Evolutionary conservation across 2,797 vertebrate genomes (phyloP).

Genomic region (Pangasius djambal): DNA sequence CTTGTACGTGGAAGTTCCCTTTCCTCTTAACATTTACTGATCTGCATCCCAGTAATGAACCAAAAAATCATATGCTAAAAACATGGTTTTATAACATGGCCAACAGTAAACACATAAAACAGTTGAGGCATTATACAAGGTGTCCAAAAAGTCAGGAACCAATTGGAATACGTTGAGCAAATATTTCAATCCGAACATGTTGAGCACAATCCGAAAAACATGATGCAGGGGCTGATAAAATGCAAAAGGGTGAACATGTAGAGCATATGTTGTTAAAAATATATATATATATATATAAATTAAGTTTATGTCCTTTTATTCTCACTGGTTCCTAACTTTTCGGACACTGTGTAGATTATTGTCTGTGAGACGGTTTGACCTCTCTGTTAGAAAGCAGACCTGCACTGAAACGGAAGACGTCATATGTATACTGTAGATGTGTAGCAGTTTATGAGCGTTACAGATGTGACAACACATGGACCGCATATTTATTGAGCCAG

Average conservation of each 20-base stretch:
- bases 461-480: too few relatives aligned
- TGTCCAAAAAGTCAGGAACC: not conserved
- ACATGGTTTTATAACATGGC: not conserved
- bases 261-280: not conserved
- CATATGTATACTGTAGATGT: too few relatives aligned
- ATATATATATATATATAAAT: not conserved
- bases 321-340: not conserved
- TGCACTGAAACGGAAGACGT: too few relatives aligned
- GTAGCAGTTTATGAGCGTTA: too few relatives aligned
- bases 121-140: not conserved
- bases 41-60: not conserved
- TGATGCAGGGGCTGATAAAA: not conserved
- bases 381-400: too few relatives aligned
- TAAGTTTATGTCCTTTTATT: not conserved
- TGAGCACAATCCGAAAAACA: not conserved
- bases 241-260: not conserved
- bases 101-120: not conserved
- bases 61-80: not conserved
- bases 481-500: too few relatives aligned
- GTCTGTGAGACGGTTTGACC: too few relatives aligned
- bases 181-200: not conserved
- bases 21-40: not conserved
- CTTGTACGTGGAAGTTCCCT: conserved; percentile 2
- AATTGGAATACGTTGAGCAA: not conserved
- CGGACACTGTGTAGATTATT: not conserved